phyloP scores from a whole-genome alignment of 1,140 invertebrate species.

The Octopus sinensis region DNA sequence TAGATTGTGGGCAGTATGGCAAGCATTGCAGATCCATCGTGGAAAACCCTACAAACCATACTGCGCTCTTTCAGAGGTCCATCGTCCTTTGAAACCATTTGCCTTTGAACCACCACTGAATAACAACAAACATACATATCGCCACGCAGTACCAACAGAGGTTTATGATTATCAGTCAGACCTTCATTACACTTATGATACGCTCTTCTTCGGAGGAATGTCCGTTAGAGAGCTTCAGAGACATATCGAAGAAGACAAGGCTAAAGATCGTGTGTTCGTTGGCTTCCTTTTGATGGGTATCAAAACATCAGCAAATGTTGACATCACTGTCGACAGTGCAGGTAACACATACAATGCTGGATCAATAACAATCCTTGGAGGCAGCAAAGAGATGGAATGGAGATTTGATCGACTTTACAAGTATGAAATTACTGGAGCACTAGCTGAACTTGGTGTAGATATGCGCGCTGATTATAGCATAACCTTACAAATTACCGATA shows the following conservation, averaged over 20 bases:
- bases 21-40: constrained; percentile 17
- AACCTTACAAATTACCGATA: neutral
- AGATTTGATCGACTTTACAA: constrained; percentile 20
- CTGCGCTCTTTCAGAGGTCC: constrained; percentile 18
- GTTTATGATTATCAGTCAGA: constrained; percentile 29
- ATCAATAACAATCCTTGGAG: neutral
- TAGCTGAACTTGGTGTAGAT: neutral
- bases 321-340: constrained; percentile 7
- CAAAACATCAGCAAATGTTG: constrained; percentile 21
- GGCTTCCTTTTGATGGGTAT: constrained; percentile 26
- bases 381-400: constrained; percentile 24
- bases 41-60: constrained; percentile 26
- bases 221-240: constrained; percentile 22
- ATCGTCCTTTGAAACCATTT: constrained; percentile 29
- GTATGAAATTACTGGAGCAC: constrained; percentile 16
- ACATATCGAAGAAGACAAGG: constrained; percentile 20
- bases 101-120: constrained; percentile 24
- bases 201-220: constrained; percentile 28
- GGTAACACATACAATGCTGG: constrained; percentile 14
- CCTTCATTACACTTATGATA: constrained; percentile 29
- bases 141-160: constrained; percentile 23
- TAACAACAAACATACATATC: constrained; percentile 25
- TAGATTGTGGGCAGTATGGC: constrained; percentile 15
- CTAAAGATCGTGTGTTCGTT: constrained; percentile 20
- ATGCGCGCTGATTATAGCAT: constrained; percentile 12